A percentile compares a stretch with the other conserved stretches of the same genome.
phyloP scores from a whole-genome alignment of 2,113 vertebrate species.

The Mandrillus leucophaeus region DNA sequence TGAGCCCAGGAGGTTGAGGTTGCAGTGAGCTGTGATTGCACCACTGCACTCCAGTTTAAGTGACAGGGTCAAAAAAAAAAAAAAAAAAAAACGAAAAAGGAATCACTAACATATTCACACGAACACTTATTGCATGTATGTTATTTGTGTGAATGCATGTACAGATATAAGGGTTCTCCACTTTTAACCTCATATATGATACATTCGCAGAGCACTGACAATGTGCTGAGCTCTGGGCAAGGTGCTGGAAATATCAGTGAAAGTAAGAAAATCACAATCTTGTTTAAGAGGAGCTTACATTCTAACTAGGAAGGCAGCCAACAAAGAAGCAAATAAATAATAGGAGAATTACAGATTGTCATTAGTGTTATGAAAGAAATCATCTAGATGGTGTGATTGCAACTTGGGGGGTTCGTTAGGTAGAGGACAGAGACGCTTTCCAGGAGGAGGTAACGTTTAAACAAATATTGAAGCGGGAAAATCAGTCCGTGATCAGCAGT shows the following conservation, averaged over 20 bases:
- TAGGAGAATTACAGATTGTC: background rate
- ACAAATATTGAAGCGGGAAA: background rate
- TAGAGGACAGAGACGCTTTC: background rate
- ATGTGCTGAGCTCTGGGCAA: background rate
- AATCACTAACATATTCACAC: background rate
- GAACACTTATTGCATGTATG: background rate
- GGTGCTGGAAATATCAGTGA: background rate
- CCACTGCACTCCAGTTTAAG: no score
- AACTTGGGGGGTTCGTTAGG: background rate
- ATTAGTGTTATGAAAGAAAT: background rate
- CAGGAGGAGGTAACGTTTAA: background rate
- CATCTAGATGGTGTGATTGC: background rate
- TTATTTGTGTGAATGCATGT: background rate
- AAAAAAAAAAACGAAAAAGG: no score
- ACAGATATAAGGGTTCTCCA: no score
- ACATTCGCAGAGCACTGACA: background rate
- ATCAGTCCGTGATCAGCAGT: background rate
- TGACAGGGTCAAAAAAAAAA: no score
- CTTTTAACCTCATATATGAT: background rate
- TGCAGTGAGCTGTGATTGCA: no score
- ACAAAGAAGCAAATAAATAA: background rate
- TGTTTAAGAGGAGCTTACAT: background rate
- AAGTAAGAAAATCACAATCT: constrained; percentile 16
- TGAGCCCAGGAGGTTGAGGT: no score
- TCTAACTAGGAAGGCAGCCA: background rate